Conservation (phyloP, 2,888 invertebrate species). For the Amphipyra berbera region DNA sequence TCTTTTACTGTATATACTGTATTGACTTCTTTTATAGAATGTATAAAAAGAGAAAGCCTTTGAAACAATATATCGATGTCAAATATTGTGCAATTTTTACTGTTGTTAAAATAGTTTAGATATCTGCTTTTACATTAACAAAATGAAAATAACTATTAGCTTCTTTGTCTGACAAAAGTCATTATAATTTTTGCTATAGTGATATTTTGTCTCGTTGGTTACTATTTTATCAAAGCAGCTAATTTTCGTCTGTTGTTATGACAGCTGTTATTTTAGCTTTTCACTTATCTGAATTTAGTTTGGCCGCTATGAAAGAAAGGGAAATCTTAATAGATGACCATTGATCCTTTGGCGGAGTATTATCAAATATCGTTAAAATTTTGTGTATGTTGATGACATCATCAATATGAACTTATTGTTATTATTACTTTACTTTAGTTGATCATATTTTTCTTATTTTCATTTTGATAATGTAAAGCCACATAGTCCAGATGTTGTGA, state of each 20-base stretch:
- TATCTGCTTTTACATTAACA: conserved; percentile 45
- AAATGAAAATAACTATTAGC: conserved; percentile 32
- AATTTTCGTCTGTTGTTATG: not conserved
- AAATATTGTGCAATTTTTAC: conserved; percentile 71
- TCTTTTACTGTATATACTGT: not conserved
- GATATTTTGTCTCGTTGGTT: conserved; percentile 17
- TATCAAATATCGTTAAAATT: too few relatives aligned
- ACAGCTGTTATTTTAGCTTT: conserved; percentile 7
- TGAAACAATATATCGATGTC: conserved; percentile 61
- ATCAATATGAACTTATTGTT: too few relatives aligned
- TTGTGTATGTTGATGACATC: too few relatives aligned
- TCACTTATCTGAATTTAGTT: too few relatives aligned
- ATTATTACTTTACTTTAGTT: too few relatives aligned
- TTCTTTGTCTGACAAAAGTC: not conserved
- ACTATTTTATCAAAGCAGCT: not conserved
- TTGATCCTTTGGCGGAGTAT: too few relatives aligned
- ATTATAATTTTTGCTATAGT: conserved; percentile 30
- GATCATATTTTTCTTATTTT: conserved; percentile 1
- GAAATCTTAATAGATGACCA: too few relatives aligned
- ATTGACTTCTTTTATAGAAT: conserved; percentile 33
- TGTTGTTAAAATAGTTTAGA: conserved; percentile 64
- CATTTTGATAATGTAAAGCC: conserved; percentile 49
- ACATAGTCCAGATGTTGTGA: conserved; percentile 71
- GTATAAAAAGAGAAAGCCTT: conserved; percentile 48
- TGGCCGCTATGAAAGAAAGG: not conserved